A percentile compares a stretch with the other conserved stretches of the same genome.
Evolutionary conservation across 1,140 invertebrate genomes (phyloP).

Genomic region (Hylaeus volcanicus): DNA sequence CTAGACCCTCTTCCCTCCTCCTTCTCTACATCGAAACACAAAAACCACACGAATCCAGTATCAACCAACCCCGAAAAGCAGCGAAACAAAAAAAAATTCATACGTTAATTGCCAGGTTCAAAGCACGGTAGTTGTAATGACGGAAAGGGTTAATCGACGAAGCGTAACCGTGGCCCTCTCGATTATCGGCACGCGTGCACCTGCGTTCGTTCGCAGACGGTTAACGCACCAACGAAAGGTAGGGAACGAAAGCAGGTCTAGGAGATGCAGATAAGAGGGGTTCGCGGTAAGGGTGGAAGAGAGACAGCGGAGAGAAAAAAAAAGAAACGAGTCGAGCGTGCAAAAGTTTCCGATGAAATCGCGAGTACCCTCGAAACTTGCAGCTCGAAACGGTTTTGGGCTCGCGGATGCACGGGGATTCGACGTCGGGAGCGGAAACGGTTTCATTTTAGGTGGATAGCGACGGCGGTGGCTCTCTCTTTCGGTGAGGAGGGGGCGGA

Average conservation of each 20-base stretch:
- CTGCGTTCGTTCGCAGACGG: conserved; percentile 21
- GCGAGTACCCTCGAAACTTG: conserved; percentile 73
- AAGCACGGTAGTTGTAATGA: no score
- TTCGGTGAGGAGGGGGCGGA: conserved; percentile 8
- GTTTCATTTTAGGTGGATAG: conserved; percentile 64
- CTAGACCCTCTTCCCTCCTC: no score
- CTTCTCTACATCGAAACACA: no score
- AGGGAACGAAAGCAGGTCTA: conserved; percentile 31
- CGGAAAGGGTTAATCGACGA: conserved; percentile 37
- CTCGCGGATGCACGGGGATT: conserved; percentile 70
- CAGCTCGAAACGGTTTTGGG: conserved; percentile 59
- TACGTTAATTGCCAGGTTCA: background rate
- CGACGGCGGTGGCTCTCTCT: conserved; percentile 46
- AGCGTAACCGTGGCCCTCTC: conserved; percentile 29
- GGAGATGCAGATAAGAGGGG: conserved; percentile 34
- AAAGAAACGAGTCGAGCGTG: conserved; percentile 57
- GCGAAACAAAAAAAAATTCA: background rate
- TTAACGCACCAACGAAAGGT: background rate
- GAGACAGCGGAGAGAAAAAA: conserved; percentile 38
- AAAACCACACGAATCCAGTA: no score
- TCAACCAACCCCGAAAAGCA: no score
- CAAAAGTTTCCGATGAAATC: conserved; percentile 78
- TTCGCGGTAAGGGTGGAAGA: background rate
- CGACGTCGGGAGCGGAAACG: conserved; percentile 56
- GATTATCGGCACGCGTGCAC: conserved; percentile 42